Base-by-base conservation (phyloP, 2,113 vertebrate genomes). In the Patagioenas fasciata region DNA sequence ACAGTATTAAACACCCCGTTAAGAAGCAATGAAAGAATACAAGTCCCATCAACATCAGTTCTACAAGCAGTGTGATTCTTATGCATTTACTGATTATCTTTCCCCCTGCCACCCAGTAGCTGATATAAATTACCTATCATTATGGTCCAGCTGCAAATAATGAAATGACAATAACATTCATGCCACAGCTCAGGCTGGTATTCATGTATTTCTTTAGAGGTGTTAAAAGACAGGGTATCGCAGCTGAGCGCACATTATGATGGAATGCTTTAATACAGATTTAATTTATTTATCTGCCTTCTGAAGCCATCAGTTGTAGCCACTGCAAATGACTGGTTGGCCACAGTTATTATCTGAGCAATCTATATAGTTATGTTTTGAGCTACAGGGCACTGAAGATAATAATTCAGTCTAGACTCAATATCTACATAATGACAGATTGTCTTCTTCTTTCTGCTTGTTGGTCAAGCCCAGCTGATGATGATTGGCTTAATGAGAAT, bases 281-380 rank as follows among this genome's bases (percentile, higher is more conserved):
- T 91, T 95, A 95, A 97, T 94, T 78, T 83, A 85, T 85, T 97
- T 97, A 90, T 94, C 81, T 85, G 77, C 34, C 66, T 93, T 92
- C 74, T 82, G 90, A 96, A 97, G 58, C 80, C 80, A 96, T 89
- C 83, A 96, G 81, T 83, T 94, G 74, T 64, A 90, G 95, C 61
- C 71, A 79, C 40, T 69, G 95, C 75, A 95, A 96, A 96, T 77
- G 87, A 61, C 71, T 75, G 74, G 54, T 67, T 94, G 81, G 50
- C 65, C 80, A 94, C 54, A 40, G 75, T 93, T 90, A 95, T 96
- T 96, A 95, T 89, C 82, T 80, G 62, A 95, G 78, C 82, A 91
- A 97, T 95, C 64, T 95, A 82, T 93, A 93, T 89, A 82, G 95
- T 96, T 97, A 95, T n/a, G 51, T 92, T 92, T 96, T 95, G 92